Evolutionary conservation across 2,888 invertebrate species (phyloP), one percentile per base, ranked within the genome.

Genomic region (Oscheius sp.): DNA sequence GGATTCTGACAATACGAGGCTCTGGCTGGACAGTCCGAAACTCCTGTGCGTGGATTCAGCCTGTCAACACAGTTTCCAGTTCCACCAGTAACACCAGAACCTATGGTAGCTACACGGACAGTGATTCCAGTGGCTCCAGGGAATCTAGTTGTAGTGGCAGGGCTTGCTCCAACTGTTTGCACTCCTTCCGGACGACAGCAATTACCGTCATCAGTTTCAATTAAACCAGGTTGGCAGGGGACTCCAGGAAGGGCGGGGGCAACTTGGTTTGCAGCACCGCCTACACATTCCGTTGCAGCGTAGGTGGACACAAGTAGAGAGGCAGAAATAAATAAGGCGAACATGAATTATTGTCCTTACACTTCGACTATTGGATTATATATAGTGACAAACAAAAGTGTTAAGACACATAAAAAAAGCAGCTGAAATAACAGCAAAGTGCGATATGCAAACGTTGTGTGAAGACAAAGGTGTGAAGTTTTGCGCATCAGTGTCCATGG

Each of bases 31-130:
- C 61, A 61, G 61, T 61, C 61, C 1, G 43, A 43, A 13, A 61
- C 43, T 18, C 61, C 61, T n/a, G 61, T 61, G 9, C 21, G n/a
- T 6, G 61, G 61, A n/a, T 61, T 61, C n/a, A 61, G 16, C 12
- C 18, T 16, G 23, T 61, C 61, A 21, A 61, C 61, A 61, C 61
- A 61, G n/a, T 7, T n/a, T 3, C 49, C 49, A 49, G n/a, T 13
- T 25, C 23, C 55, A 2, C 23, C 25, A 13, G 13, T 23, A 6
- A 2, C 21, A 3, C 18, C 21, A 25, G 16, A 16, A 13, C 58
- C 58, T 29, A 29, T 21, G 16, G 35, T 59, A 59, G 27, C 35
- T 13, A 18, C 55, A 55, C 23, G 6, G 21, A 29, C 35, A 6
- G 59, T 59, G n/a, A 35, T 5, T 7, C 29, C 27, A 13, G 59